phyloP scores from a whole-genome alignment of 2,797 vertebrate species.

The Rachycentron canadum region DNA sequence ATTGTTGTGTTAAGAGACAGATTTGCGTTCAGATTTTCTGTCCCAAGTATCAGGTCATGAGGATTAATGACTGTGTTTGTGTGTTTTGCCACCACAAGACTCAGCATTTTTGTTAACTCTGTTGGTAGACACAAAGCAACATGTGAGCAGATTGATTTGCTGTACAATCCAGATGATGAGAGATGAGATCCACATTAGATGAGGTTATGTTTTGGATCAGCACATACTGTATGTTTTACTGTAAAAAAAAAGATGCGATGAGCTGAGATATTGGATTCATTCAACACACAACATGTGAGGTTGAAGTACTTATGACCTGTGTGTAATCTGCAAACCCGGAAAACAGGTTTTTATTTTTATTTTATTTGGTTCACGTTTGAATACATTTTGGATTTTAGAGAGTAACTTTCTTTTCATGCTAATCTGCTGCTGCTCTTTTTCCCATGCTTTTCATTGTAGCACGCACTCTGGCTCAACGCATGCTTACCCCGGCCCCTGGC shows the following conservation, averaged over 20 bases:
- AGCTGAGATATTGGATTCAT: conserved; percentile 2
- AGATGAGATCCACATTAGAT: conserved; percentile 26
- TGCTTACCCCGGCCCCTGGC: conserved; percentile 79
- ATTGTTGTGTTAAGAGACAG: conserved; percentile 3
- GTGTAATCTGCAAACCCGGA: not conserved
- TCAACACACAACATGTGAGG: too few species aligned
- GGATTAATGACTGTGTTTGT: conserved; percentile 55
- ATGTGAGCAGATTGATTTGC: conserved; percentile 61
- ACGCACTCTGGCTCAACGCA: conserved; percentile 76
- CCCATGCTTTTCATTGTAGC: conserved; percentile 80
- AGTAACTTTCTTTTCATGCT: conserved; percentile 42
- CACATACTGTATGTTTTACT: conserved; percentile 23
- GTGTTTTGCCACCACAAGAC: conserved; percentile 30
- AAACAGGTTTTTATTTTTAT: too few species aligned
- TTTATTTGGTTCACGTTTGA: conserved; percentile 13
- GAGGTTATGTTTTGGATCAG: conserved; percentile 33
- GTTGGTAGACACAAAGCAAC: conserved; percentile 34
- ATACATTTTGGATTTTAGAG: conserved; percentile 10
- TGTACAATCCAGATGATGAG: conserved; percentile 43
- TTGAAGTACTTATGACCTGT: not conserved
- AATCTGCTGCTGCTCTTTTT: conserved; percentile 72
- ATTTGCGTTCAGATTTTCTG: conserved; percentile 15
- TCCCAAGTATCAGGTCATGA: conserved; percentile 23
- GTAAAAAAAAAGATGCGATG: conserved; percentile 13
- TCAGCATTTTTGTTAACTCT: conserved; percentile 27